phyloP scores from a whole-genome alignment of 2,888 invertebrate species.

The Anorthoa munda region DNA sequence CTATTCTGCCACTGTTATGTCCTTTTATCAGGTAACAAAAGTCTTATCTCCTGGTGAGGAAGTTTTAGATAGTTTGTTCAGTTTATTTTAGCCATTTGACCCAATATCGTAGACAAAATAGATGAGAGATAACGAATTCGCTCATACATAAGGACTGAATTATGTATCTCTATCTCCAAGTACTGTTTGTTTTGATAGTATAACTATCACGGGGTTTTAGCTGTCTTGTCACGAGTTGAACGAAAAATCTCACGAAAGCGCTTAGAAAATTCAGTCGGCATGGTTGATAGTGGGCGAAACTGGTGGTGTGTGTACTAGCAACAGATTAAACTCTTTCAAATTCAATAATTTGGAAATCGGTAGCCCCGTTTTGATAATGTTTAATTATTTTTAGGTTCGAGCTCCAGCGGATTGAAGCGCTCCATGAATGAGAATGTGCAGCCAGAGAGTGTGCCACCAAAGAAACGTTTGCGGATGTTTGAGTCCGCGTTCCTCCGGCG shows the following conservation, averaged over 20 bases:
- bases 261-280: background rate
- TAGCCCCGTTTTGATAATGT: background rate
- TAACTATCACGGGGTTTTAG: too few relatives aligned
- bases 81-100: slow-evolving; percentile 11
- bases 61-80: background rate
- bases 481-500: slow-evolving; percentile 76
- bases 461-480: slow-evolving; percentile 76
- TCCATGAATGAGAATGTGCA: slow-evolving; percentile 45
- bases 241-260: too few relatives aligned
- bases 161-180: background rate
- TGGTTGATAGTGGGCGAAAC: too few relatives aligned
- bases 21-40: too few relatives aligned
- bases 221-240: too few relatives aligned
- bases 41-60: background rate
- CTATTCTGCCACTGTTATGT: too few relatives aligned
- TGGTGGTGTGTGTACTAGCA: background rate
- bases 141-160: slow-evolving; percentile 1
- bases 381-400: slow-evolving; percentile 71
- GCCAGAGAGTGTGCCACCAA: slow-evolving; percentile 64
- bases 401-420: slow-evolving; percentile 74
- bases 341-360: background rate
- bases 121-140: slow-evolving; percentile 16
- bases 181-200: too few relatives aligned
- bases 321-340: background rate
- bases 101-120: background rate